Conservation (phyloP, 2,113 vertebrate species). For the Orcinus orca region DNA sequence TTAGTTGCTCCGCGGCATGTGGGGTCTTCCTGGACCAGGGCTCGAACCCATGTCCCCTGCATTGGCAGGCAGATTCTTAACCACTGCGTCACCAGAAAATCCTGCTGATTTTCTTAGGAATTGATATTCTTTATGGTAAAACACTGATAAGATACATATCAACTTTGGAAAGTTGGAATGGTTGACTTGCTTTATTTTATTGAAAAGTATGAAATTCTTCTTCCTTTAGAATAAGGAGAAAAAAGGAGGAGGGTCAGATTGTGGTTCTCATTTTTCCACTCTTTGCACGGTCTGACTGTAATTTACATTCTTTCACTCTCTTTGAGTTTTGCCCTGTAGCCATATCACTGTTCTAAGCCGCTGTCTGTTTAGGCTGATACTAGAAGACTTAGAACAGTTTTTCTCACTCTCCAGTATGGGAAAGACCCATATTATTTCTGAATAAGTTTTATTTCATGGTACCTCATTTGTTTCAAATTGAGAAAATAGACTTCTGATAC, state of each 20-base stretch:
- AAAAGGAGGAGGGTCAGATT: too few relatives aligned
- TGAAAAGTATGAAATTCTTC: not conserved
- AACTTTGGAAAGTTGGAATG: not conserved
- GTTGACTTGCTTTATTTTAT: not conserved
- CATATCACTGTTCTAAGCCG: not conserved
- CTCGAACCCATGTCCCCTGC: too few relatives aligned
- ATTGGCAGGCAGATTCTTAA: too few relatives aligned
- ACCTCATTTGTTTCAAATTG: not conserved
- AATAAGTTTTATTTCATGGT: not conserved
- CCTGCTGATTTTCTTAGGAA: not conserved
- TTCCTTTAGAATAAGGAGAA: not conserved
- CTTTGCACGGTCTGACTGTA: not conserved
- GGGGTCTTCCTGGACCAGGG: too few relatives aligned
- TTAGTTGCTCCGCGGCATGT: too few relatives aligned
- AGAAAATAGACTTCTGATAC: not conserved
- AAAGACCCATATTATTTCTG: not conserved
- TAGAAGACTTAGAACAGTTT: not conserved
- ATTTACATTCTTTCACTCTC: not conserved
- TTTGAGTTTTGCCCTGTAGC: not conserved
- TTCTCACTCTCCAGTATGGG: not conserved
- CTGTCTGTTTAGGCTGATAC: not conserved
- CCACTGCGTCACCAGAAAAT: too few relatives aligned
- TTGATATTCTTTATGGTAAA: not conserved
- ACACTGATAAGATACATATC: not conserved
- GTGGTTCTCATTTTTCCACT: not conserved